A percentile compares a stretch with the other conserved stretches of the same genome.
Evolutionary conservation across 1,140 invertebrate genomes (phyloP).

Genomic region (Colletes gigas): DNA sequence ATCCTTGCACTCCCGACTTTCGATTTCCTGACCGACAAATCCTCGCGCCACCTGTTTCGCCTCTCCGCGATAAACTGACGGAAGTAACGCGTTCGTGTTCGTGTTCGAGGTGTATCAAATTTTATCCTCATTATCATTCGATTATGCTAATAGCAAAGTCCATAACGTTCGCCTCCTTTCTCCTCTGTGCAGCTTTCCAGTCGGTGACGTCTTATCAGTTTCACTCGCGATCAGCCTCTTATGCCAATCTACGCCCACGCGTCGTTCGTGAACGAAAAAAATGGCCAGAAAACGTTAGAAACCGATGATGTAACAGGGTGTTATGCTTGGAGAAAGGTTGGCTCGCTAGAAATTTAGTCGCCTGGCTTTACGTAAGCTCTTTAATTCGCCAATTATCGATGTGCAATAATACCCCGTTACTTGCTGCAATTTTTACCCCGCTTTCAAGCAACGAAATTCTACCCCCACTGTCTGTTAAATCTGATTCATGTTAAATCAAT

Average conservation of each 20-base stretch:
- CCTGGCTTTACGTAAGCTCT: conserved; percentile 43
- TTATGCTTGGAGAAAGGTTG: conserved; percentile 59
- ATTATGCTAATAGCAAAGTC: conserved; percentile 36
- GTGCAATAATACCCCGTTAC: no score
- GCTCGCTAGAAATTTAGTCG: conserved; percentile 60
- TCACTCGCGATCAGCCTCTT: neutral
- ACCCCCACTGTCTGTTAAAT: no score
- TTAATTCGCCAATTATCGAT: no score
- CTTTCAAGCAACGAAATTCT: no score
- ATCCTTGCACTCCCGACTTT: conserved; percentile 10
- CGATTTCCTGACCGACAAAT: conserved; percentile 36
- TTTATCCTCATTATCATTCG: conserved; percentile 36
- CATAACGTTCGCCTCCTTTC: conserved; percentile 12
- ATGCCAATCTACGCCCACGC: neutral
- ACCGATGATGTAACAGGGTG: neutral
- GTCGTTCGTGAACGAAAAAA: neutral
- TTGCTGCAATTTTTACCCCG: no score
- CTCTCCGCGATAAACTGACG: conserved; percentile 4
- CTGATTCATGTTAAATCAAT: no score
- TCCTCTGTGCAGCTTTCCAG: conserved; percentile 14
- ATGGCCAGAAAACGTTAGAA: conserved; percentile 3
- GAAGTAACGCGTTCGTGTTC: neutral
- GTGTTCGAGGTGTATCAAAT: neutral
- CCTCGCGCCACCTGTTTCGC: neutral
- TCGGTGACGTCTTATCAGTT: conserved; percentile 12